A percentile compares a stretch with the other conserved stretches of the same genome.
Evolutionary conservation across 2,113 vertebrate genomes (phyloP).

Genomic region (Vombatus ursinus): DNA sequence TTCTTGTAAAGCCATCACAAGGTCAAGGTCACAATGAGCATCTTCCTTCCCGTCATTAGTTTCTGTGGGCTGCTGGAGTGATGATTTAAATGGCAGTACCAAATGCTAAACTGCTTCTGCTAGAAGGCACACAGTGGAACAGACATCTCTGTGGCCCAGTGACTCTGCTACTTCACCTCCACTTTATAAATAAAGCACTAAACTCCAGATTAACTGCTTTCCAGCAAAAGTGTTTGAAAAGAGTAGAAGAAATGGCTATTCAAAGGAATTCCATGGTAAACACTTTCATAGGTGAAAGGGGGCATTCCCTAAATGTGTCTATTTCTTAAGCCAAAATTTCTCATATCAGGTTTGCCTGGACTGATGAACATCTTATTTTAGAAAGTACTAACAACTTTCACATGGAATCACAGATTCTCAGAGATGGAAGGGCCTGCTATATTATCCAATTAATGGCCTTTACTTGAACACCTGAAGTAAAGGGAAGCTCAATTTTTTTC

Average conservation of each 20-base stretch:
- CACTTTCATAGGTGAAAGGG: background rate
- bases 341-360: background rate
- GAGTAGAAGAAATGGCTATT: background rate
- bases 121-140: background rate
- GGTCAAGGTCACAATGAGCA: background rate
- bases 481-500: background rate
- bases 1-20: background rate
- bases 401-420: background rate
- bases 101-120: background rate
- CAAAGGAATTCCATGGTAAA: background rate
- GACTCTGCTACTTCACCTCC: background rate
- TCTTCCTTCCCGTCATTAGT: background rate
- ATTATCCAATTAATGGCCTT: background rate
- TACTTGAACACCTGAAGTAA: background rate
- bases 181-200: background rate
- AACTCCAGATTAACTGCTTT: background rate
- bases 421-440: background rate
- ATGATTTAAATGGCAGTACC: background rate
- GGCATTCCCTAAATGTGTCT: background rate
- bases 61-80: background rate
- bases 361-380: background rate
- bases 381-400: constrained; percentile 16
- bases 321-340: background rate
- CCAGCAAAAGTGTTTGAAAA: background rate
- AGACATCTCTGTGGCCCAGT: background rate